Evolutionary conservation across 2,113 vertebrate genomes (phyloP).

Genomic region (Erythrolamprus reginae): DNA sequence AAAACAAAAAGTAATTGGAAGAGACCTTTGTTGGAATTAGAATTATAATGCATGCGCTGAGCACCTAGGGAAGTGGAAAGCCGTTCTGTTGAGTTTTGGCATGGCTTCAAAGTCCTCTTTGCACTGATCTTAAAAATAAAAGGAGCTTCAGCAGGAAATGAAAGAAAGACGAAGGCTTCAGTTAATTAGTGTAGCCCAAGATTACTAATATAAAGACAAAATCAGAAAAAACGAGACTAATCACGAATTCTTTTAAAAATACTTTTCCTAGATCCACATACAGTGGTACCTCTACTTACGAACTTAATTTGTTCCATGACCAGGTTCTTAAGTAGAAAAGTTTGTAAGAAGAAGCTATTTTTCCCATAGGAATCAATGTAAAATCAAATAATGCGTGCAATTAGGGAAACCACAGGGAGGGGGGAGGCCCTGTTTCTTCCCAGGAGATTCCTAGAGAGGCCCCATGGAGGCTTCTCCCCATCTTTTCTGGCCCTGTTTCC

Average conservation of each 20-base stretch:
- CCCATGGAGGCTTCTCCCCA: too few relatives aligned
- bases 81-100: neutral
- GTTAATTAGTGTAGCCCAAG: neutral
- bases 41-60: neutral
- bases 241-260: neutral
- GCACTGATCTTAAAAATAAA: neutral
- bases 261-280: neutral
- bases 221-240: neutral
- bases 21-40: neutral
- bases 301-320: too few relatives aligned
- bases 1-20: neutral
- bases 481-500: too few relatives aligned
- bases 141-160: neutral
- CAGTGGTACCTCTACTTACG: too few relatives aligned
- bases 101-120: constrained; percentile 2
- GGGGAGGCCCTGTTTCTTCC: too few relatives aligned
- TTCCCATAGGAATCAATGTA: too few relatives aligned
- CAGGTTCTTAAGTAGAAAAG: too few relatives aligned
- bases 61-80: neutral
- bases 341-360: too few relatives aligned
- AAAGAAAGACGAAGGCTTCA: neutral
- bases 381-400: too few relatives aligned
- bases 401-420: too few relatives aligned
- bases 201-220: neutral
- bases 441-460: too few relatives aligned